Evolutionary conservation across 23 tunicate genomes (phyloP).

Genomic region (Clavelina lepadiformis): DNA sequence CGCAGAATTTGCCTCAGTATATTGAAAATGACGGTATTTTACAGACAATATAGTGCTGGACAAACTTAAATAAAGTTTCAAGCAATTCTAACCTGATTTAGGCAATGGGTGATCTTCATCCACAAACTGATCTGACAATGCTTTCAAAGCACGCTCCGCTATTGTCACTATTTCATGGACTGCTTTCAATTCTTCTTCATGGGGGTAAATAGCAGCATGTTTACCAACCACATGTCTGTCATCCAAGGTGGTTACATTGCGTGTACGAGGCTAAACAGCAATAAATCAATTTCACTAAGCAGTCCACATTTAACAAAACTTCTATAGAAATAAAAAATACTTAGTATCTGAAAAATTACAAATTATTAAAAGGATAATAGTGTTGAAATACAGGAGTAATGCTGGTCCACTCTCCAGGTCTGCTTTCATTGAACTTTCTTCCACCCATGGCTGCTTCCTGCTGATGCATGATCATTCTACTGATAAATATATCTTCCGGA

Average conservation of each 20-base stretch:
- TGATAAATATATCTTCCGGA: constrained; percentile 86
- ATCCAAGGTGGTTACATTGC: constrained; percentile 66
- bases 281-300: too few relatives aligned
- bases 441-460: constrained; percentile 67
- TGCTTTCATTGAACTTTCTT: constrained; percentile 29
- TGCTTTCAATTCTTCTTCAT: constrained; percentile 65
- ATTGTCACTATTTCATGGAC: constrained; percentile 69
- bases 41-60: too few relatives aligned
- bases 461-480: constrained; percentile 84
- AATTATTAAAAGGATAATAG: neutral
- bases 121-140: constrained; percentile 85
- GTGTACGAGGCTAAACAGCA: constrained; percentile 23
- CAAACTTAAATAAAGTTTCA: neutral
- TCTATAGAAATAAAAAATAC: too few relatives aligned
- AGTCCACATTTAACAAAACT: too few relatives aligned
- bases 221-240: constrained; percentile 86
- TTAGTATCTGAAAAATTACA: neutral
- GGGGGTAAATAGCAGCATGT: constrained; percentile 86
- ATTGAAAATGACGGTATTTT: neutral
- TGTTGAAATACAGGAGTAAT: constrained; percentile 28
- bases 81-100: constrained; percentile 19
- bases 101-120: constrained; percentile 85
- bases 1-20: neutral
- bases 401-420: constrained; percentile 58
- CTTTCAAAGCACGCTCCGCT: constrained; percentile 79